Conservation (phyloP, 2,888 invertebrate species). For the Chouioia cunea region DNA sequence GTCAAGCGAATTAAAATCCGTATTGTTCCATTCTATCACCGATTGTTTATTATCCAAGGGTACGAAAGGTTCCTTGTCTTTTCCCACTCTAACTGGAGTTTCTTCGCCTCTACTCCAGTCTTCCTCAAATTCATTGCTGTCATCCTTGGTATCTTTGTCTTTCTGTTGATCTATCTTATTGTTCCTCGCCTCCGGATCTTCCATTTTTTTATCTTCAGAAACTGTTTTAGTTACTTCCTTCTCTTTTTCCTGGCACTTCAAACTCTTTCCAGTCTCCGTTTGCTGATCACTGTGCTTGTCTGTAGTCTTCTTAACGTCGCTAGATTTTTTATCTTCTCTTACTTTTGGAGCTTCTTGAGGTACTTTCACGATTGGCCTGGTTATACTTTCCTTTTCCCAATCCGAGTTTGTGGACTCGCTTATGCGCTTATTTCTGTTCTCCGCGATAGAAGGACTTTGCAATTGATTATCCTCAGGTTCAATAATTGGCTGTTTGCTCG, state of each 20-base stretch:
- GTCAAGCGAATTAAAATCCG: conserved; percentile 62
- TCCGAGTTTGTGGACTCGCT: conserved; percentile 50
- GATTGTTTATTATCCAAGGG: conserved; percentile 33
- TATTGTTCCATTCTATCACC: conserved; percentile 57
- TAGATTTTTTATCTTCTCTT: conserved; percentile 10
- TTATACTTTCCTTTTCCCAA: conserved; percentile 51
- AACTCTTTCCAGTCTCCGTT: conserved; percentile 18
- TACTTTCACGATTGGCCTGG: conserved; percentile 20
- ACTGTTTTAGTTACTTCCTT: conserved; percentile 39
- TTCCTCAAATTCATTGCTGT: conserved; percentile 50
- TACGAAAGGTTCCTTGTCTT: conserved; percentile 26
- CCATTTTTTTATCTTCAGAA: conserved; percentile 38
- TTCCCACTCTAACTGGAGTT: not conserved
- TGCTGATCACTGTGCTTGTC: conserved; percentile 14
- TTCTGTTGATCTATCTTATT: conserved; percentile 45
- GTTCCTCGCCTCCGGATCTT: conserved; percentile 25
- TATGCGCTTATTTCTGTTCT: conserved; percentile 24
- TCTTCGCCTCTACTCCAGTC: conserved; percentile 56
- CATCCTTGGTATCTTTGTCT: conserved; percentile 43
- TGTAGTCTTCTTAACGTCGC: conserved; percentile 20
- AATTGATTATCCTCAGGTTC: conserved; percentile 14
- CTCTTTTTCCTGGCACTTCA: conserved; percentile 13
- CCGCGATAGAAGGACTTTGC: conserved; percentile 20
- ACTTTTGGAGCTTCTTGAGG: not conserved
- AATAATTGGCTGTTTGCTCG: conserved; percentile 23